Evolutionary conservation across 2,888 invertebrate species (phyloP), one percentile per base, ranked within the genome.

Genomic region (Andrena dorsata): DNA sequence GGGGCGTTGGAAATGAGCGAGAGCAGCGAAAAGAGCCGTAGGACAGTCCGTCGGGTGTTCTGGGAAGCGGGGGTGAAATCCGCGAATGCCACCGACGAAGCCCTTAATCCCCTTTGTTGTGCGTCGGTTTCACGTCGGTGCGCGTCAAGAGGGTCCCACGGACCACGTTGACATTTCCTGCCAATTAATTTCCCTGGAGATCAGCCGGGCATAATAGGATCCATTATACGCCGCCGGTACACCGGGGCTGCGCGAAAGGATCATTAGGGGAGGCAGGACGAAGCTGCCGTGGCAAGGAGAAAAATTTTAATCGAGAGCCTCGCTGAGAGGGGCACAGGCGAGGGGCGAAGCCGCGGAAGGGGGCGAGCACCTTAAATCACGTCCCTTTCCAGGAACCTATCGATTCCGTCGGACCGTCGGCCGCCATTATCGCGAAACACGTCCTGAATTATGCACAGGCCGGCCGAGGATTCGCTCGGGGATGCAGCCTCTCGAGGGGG

Each of bases 301-400:
- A 81, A 80, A 77, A 71, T 75, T 74, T 76, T 82, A 88, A 87
- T 83, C 80, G 72, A 66, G 66, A 63, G 63, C 64, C 74, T 63
- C 23, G n/a, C 0, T 7, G 23, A 20, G 8, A 16, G 60, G 61
- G 47, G 2, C 35, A 1, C 35, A 1, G 35, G 1, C 35, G 35
- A 35, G 1, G 35, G 35, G 13, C 35, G 35, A 35, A 10, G 35
- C 35, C 35, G 35, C 35, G 8, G 8, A 10, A 10, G 10, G 35
- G 30, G 35, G 20, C 69, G 80, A 74, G 26, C 75, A 41, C 82
- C 82, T 80, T 87, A 88, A 88, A 86, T 85, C 86, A 80, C 76
- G 63, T 69, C 63, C 63, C 76, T 77, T 88, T 88, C 88, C 86
- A 75, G 56, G 88, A 88, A 88, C 76, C 85, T 76, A 88, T 88